Percentiles rank a stretch among this genome's conserved stretches.
phyloP scores from a whole-genome alignment of 2,888 invertebrate genomes.

The Agonopterix alstromeriana region DNA sequence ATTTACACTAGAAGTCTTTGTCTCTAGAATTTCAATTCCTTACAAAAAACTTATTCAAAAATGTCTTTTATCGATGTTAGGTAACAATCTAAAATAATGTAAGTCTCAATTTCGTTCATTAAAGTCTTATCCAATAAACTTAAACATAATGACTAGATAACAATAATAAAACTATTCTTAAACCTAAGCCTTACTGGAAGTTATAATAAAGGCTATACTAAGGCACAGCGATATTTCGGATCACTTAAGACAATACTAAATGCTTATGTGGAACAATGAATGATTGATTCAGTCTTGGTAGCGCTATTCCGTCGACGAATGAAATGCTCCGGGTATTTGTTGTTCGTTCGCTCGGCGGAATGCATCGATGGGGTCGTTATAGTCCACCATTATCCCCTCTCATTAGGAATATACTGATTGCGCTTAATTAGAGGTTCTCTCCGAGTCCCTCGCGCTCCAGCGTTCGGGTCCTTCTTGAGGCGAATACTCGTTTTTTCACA shows the following conservation, averaged over 20 bases:
- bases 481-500: conserved; percentile 72
- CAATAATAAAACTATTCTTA: conserved; percentile 47
- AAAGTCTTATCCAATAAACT: conserved; percentile 19
- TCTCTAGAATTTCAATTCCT: conserved; percentile 35
- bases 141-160: conserved; percentile 70
- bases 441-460: conserved; percentile 59
- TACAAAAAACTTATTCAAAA: background rate
- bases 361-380: conserved; percentile 71
- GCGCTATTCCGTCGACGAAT: conserved; percentile 56
- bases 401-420: conserved; percentile 77
- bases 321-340: conserved; percentile 58
- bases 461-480: conserved; percentile 51
- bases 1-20: conserved; percentile 65
- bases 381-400: conserved; percentile 72
- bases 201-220: conserved; percentile 50
- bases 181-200: conserved; percentile 47
- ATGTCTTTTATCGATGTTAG: background rate
- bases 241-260: conserved; percentile 59
- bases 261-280: conserved; percentile 61
- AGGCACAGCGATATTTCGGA: conserved; percentile 66
- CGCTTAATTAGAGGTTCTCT: conserved; percentile 73
- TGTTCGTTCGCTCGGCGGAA: conserved; percentile 56
- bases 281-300: conserved; percentile 66
- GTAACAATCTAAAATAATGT: too few species aligned
- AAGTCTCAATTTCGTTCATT: too few species aligned